Evolutionary conservation across 1,140 invertebrate species (phyloP).

Genomic region (Orussus abietinus): DNA sequence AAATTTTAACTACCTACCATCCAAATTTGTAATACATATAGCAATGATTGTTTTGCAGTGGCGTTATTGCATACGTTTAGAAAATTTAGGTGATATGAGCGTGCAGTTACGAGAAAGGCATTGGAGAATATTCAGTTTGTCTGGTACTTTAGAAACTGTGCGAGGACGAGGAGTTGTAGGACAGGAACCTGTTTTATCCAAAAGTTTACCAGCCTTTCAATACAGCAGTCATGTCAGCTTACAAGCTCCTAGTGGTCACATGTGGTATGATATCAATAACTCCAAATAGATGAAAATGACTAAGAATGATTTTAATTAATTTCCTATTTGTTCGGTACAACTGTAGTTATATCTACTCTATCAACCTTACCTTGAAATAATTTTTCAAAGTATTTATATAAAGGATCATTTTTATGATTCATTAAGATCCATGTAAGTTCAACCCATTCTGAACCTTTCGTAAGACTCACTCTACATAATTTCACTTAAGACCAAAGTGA

Average conservation of each 20-base stretch:
- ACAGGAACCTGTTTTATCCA: conserved; percentile 89
- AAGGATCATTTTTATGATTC: no score
- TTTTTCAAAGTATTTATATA: no score
- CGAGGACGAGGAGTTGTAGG: conserved; percentile 91
- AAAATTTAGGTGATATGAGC: conserved; percentile 85
- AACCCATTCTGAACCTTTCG: no score
- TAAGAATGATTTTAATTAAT: conserved; percentile 1
- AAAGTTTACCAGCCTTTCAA: conserved; percentile 88
- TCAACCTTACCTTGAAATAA: no score
- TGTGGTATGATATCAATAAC: conserved; percentile 72
- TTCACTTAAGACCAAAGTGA: no score
- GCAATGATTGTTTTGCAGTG: conserved; percentile 65
- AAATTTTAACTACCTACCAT: no score
- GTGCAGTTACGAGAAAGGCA: conserved; percentile 92
- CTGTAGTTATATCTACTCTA: no score
- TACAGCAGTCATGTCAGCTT: conserved; percentile 95
- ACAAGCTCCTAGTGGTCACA: conserved; percentile 95
- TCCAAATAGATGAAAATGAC: background rate
- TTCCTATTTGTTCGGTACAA: no score
- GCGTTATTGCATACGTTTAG: conserved; percentile 93
- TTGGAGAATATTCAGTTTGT: conserved; percentile 94
- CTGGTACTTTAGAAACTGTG: conserved; percentile 92
- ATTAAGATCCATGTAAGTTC: no score
- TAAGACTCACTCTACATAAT: no score
- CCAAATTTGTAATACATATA: conserved; percentile 8